Evolutionary conservation across 2,113 vertebrate genomes (phyloP).

Genomic region (Pachyramphus minor): DNA sequence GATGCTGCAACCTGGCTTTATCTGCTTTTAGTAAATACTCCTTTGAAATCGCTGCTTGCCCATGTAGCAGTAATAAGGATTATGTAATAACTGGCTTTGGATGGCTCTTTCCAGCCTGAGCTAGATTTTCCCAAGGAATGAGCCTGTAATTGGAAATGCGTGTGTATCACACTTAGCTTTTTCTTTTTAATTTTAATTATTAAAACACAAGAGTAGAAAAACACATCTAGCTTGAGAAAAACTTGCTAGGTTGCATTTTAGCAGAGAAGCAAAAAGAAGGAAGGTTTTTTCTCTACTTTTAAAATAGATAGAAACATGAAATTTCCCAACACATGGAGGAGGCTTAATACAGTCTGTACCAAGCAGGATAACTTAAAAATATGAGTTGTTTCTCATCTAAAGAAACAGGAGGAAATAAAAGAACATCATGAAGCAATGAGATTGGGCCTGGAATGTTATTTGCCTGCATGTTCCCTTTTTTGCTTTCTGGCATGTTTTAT

Average conservation of each 20-base stretch:
- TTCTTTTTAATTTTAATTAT: slow-evolving; percentile 19
- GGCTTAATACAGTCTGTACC: neutral
- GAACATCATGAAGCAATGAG: accelerated
- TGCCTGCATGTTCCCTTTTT: neutral
- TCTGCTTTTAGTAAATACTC: slow-evolving; percentile 21
- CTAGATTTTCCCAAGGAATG: slow-evolving; percentile 7
- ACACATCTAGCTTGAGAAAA: neutral
- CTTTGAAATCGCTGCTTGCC: neutral
- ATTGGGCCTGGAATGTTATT: neutral
- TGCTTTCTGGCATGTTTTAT: neutral
- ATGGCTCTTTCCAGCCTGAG: slow-evolving; percentile 45
- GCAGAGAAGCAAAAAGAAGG: neutral
- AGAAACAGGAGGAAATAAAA: neutral
- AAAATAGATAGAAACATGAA: neutral
- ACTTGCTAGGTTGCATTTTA: neutral
- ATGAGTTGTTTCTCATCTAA: neutral
- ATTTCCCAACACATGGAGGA: neutral
- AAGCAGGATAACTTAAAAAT: neutral
- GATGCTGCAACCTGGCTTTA: slow-evolving; percentile 33
- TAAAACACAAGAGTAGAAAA: neutral
- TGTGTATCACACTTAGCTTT: neutral
- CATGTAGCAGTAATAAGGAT: slow-evolving; percentile 45
- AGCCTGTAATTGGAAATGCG: neutral
- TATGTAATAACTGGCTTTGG: slow-evolving; percentile 54
- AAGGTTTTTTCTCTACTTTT: neutral